Base-by-base conservation (phyloP, 2,797 vertebrate genomes). In the Tenualosa thibaudeaui region DNA sequence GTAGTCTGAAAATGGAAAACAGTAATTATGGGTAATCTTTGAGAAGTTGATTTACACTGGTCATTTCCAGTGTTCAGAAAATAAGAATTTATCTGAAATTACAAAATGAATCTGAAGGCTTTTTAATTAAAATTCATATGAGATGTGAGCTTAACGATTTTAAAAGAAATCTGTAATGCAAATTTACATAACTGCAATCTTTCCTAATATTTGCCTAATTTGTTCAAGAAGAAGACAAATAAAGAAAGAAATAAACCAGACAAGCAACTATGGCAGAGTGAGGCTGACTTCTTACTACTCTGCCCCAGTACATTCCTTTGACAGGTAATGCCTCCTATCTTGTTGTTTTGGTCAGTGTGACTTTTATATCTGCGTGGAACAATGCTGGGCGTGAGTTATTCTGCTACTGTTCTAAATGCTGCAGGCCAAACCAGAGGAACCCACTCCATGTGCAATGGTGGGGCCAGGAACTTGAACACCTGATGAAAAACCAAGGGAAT, bases 401-500 rank as follows among this genome's bases (percentile, higher is more conserved):
- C 2, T 31, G 15, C n/a, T n/a, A 84, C 15, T 37, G 37, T 83
- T 82, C 58, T 82, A 86, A 81, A 71, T 81, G 84, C 15, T 83
- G 17, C 37, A 78, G 78, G 50, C 86, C 17, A 82, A 31, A 22
- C 43, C 15, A 58, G 24, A 81, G 82, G 58, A 88, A 87, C 37
- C 84, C 40, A 31, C 9, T 81, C 46, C 81, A 85, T 88, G 24
- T 83, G 58, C 68, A 81, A 84, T 58, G 37, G 22, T 60, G 62
- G 83, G 22, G 60, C 82, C 24, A 84, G 43, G 82, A 56, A 85
- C 12, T 17, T 84, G 43, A 85, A 81, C 85, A 88, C 84, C 85
- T 85, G 83, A 89, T 87, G 78, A 81, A 53, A 78, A 88, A 85
- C n/a, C 83, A 83, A 71, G 86, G 84, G 87, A 90, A 91, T 56